Percentiles rank a stretch among this genome's conserved stretches.
phyloP scores from a whole-genome alignment of 2,888 invertebrate genomes.

The Theretra japonica region DNA sequence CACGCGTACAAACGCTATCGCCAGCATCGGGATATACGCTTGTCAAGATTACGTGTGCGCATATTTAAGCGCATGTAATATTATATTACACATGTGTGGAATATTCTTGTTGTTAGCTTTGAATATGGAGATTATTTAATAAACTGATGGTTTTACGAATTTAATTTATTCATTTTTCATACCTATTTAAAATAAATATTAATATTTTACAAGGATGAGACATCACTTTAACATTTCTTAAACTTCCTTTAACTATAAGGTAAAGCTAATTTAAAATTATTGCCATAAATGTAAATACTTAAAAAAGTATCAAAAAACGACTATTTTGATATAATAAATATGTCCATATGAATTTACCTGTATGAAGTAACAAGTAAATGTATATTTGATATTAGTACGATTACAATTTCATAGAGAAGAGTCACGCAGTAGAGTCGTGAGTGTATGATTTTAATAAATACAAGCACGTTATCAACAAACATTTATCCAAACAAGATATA shows the following conservation, averaged over 20 bases:
- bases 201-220: no score
- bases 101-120: neutral
- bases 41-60: neutral
- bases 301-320: no score
- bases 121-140: neutral
- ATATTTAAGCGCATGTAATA: constrained; percentile 1
- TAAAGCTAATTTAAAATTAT: no score
- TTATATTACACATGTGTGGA: neutral
- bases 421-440: constrained; percentile 17
- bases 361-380: neutral
- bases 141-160: no score
- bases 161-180: no score
- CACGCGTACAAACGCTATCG: neutral
- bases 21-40: neutral
- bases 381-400: constrained; percentile 8
- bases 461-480: neutral
- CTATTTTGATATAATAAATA: no score
- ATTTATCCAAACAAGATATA: neutral
- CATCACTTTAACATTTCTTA: no score
- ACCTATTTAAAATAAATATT: no score
- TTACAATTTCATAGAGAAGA: neutral
- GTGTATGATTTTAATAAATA: constrained; percentile 5
- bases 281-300: no score
- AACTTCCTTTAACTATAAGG: no score
- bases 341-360: no score